Conservation (phyloP, 2,113 vertebrate species). For the Oncorhynchus tshawytscha region DNA sequence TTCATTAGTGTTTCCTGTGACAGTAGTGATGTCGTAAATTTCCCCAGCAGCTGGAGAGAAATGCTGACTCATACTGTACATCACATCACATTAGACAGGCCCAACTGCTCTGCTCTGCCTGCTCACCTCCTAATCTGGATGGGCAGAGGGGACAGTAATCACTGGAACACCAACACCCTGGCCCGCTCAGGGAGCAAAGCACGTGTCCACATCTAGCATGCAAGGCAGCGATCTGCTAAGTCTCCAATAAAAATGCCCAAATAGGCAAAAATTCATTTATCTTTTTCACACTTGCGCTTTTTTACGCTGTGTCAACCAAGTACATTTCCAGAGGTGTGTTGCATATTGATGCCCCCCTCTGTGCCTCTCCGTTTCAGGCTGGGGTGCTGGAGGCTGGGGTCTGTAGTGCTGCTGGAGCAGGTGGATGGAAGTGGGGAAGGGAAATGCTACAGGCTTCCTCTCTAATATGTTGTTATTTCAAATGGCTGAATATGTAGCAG, state of each 20-base stretch:
- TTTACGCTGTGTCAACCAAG: slow-evolving; percentile 18
- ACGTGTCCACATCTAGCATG: background rate
- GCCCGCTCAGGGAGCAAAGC: background rate
- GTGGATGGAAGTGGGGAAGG: no score
- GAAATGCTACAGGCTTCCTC: no score
- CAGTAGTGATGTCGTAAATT: background rate
- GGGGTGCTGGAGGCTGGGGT: background rate
- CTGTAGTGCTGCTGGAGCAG: no score
- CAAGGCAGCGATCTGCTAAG: background rate
- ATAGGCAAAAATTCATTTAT: no score
- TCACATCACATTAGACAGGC: background rate
- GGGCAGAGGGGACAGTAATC: background rate
- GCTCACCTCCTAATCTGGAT: background rate
- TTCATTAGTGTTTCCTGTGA: no score
- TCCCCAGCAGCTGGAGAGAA: background rate
- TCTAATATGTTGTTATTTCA: no score
- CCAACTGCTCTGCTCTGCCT: background rate
- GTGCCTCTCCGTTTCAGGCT: background rate
- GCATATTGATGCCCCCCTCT: slow-evolving; percentile 24
- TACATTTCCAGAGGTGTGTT: slow-evolving; percentile 22
- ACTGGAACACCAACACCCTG: background rate
- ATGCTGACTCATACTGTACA: background rate
- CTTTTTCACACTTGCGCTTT: background rate
- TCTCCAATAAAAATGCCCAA: background rate
- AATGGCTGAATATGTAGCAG: no score